Percentiles rank a stretch among this genome's conserved stretches.
Evolutionary conservation across 53 echinoderm and acorn worm species (phyloP).

Genomic region (Paracentrotus lividus): DNA sequence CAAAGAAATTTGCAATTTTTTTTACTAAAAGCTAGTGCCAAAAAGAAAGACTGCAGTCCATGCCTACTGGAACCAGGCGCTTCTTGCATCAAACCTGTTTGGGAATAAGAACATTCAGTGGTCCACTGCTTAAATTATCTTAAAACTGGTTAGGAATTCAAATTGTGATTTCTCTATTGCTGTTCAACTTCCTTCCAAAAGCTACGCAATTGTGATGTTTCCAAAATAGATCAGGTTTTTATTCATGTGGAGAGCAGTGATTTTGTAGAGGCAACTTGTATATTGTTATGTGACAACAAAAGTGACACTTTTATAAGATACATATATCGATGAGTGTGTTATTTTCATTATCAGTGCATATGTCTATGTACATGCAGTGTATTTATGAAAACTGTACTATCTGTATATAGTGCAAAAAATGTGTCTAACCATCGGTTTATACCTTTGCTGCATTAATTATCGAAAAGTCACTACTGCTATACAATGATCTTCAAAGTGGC

Average conservation of each 20-base stretch:
- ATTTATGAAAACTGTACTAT: background rate
- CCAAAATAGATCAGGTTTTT: background rate
- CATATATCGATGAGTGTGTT: background rate
- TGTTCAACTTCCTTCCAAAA: background rate
- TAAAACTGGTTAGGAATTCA: too few relatives aligned
- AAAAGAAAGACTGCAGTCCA: too few relatives aligned
- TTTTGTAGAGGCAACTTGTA: background rate
- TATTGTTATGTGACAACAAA: background rate
- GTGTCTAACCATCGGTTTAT: background rate
- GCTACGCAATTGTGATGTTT: conserved; percentile 37
- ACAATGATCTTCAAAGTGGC: background rate
- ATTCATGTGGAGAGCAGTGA: background rate
- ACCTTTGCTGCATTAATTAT: conserved; percentile 9
- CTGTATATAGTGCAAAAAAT: conserved; percentile 25
- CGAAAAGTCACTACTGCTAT: background rate
- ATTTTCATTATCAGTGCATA: background rate
- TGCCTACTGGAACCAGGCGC: too few relatives aligned
- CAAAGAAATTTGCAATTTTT: too few relatives aligned
- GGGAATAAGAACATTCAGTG: too few relatives aligned
- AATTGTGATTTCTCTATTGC: background rate
- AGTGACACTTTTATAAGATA: background rate
- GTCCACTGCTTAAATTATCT: too few relatives aligned
- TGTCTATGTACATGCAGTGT: background rate
- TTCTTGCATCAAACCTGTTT: too few relatives aligned
- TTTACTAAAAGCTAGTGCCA: too few relatives aligned